A percentile compares a stretch with the other conserved stretches of the same genome.
Evolutionary conservation across 1,140 invertebrate species (phyloP).

Genomic region (Tetragonula clypearis): DNA sequence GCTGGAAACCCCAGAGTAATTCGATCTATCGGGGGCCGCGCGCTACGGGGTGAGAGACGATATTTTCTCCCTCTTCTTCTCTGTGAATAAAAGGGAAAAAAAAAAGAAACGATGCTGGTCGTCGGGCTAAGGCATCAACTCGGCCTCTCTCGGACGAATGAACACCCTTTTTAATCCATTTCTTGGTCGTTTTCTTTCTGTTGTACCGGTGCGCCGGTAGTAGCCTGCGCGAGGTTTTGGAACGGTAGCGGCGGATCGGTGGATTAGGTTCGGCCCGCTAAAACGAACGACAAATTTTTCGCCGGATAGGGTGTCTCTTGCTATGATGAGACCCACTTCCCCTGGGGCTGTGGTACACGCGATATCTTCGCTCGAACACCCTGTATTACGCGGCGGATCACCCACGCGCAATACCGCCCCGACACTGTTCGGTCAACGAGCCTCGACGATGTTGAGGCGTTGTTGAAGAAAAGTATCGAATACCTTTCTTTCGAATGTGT

Average conservation of each 20-base stretch:
- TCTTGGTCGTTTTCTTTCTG: slow-evolving; percentile 43
- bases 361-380: slow-evolving; percentile 62
- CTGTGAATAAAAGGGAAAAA: slow-evolving; percentile 17
- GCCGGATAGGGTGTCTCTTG: slow-evolving; percentile 63
- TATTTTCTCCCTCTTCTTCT: slow-evolving; percentile 38
- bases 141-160: slow-evolving; percentile 42
- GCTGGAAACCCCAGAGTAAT: slow-evolving; percentile 64
- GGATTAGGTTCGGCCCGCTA: slow-evolving; percentile 62
- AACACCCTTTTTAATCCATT: slow-evolving; percentile 36
- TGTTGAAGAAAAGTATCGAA: not conserved
- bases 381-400: slow-evolving; percentile 65
- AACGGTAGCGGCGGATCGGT: slow-evolving; percentile 65
- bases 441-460: not conserved
- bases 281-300: slow-evolving; percentile 63
- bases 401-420: slow-evolving; percentile 53
- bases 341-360: slow-evolving; percentile 33
- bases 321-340: slow-evolving; percentile 43
- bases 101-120: not conserved
- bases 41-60: slow-evolving; percentile 40
- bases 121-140: not conserved
- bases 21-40: slow-evolving; percentile 61
- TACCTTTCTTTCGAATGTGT: not conserved
- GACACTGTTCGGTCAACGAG: slow-evolving; percentile 31
- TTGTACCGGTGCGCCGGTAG: not conserved
- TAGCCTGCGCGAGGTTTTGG: slow-evolving; percentile 22